These are phyloP conservation scores for Entelurus aequoreus DNA, from an alignment of 2,113 vertebrate genomes.

Conservation along the genomic window DNA sequence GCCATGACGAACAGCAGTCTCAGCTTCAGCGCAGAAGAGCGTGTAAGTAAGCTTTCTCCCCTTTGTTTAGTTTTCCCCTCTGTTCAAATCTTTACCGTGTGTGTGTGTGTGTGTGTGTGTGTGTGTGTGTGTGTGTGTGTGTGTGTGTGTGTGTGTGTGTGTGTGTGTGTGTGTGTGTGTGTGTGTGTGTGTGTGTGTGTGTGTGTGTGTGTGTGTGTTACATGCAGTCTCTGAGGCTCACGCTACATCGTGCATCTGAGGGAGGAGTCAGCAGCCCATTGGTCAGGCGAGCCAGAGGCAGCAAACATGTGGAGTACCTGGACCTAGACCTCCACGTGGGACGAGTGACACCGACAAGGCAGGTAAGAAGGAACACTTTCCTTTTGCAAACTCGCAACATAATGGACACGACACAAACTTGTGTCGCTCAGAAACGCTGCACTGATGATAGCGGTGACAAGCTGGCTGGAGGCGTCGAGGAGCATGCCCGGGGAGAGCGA, in stretches of 20 bases:
- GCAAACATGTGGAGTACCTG: conserved; percentile 89
- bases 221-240: conserved; percentile 55
- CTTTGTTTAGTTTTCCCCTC: background rate
- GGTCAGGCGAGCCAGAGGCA: conserved; percentile 73
- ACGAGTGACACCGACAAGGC: conserved; percentile 79
- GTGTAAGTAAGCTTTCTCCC: conserved; percentile 54
- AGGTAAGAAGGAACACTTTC: conserved; percentile 60
- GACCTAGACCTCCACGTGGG: conserved; percentile 87
- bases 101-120: background rate
- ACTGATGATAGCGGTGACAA: conserved; percentile 71
- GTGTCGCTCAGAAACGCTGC: conserved; percentile 74
- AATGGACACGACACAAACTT: background rate
- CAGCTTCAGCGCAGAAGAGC: conserved; percentile 71
- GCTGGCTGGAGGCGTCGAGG: background rate
- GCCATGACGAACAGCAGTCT: conserved; percentile 83
- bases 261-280: conserved; percentile 82
- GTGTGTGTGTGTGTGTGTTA: background rate
- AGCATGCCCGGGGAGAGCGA: conserved; percentile 50
- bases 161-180: background rate
- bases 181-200: background rate
- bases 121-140: background rate
- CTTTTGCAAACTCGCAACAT: too few relatives aligned
- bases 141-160: background rate
- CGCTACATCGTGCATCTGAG: conserved; percentile 66
- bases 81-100: too few relatives aligned